Base-by-base conservation (phyloP, 1,140 invertebrate species). In the Drosophila cardini region DNA sequence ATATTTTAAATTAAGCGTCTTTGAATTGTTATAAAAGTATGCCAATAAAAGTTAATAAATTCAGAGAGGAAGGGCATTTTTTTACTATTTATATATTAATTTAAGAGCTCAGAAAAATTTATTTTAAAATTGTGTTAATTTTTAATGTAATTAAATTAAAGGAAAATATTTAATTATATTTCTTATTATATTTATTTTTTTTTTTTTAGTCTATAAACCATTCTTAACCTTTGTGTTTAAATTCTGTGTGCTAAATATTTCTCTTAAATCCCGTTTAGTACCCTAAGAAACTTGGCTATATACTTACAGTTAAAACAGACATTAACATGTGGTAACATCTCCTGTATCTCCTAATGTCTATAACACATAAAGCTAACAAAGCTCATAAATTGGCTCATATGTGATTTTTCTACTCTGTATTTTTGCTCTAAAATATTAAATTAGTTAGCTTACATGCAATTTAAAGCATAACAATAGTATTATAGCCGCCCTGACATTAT, bases 401-500 rank as follows among this genome's bases (percentile, higher is more conserved):
- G 9, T 30, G 32, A 52, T 55, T 56, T 56, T 36, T 2, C 52
- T 3, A 55, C 15, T 36, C n/a, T n/a, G 5, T 26, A 26, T 55
- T 56, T 38, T 40, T 56, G 52, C n/a, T 30, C 6, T 45, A 52
- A 38, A 36, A 42, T 26, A 43, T 15, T 36, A 53, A 53, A 36
- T 16, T 16, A 36, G 18, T 3, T 30, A 53, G 32, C 26, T n/a
- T n/a, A 11, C 21, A 5, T n/a, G 48, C 42, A 74, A 60, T 60
- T 73, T 67, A 60, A 68, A 68, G 64, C 48, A 68, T 43, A 53
- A 72, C 69, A 72, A 72, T 34, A 52, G n/a, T 34, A 52, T 52
- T 15, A 30, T 52, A 52, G 34, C 40, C 40, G 30, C 72, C 68
- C 72, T 71, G 68, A 75, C 68, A 75, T 75, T 75, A 71, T 75